These are phyloP conservation scores for Chymomyza procnemis DNA, from an alignment of 2,888 invertebrate genomes.

Conservation along the genomic window DNA sequence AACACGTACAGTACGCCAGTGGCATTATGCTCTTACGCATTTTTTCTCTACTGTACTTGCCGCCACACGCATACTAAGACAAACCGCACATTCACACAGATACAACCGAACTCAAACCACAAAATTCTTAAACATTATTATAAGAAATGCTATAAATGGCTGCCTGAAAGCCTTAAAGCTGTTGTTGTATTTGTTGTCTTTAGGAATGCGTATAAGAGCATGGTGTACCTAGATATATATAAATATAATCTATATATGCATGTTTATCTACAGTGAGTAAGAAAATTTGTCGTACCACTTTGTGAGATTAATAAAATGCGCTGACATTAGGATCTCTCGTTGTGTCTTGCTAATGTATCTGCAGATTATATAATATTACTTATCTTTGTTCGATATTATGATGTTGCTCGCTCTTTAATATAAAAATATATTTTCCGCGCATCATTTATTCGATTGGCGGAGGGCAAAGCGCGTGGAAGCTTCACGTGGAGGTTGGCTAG, in stretches of 20 bases:
- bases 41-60: background rate
- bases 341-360: too few relatives aligned
- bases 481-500: too few relatives aligned
- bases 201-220: conserved; percentile 23
- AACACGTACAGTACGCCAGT: background rate
- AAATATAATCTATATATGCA: conserved; percentile 3
- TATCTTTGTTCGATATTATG: too few relatives aligned
- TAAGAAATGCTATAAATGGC: conserved; percentile 34
- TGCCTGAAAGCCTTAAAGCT: conserved; percentile 14
- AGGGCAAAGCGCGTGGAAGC: too few relatives aligned
- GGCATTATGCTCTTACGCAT: background rate
- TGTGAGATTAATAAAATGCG: too few relatives aligned
- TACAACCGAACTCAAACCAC: conserved; percentile 7
- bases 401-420: too few relatives aligned
- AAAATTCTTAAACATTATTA: conserved; percentile 32
- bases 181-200: background rate
- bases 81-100: background rate
- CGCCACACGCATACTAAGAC: background rate
- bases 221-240: conserved; percentile 22
- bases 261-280: background rate
- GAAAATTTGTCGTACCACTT: too few relatives aligned
- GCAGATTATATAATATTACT: too few relatives aligned
- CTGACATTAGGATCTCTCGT: too few relatives aligned
- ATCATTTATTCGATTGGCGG: too few relatives aligned
- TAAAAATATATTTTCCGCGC: too few relatives aligned